Conservation (phyloP, 1,140 invertebrate genomes). For the Subanguina moxae region DNA sequence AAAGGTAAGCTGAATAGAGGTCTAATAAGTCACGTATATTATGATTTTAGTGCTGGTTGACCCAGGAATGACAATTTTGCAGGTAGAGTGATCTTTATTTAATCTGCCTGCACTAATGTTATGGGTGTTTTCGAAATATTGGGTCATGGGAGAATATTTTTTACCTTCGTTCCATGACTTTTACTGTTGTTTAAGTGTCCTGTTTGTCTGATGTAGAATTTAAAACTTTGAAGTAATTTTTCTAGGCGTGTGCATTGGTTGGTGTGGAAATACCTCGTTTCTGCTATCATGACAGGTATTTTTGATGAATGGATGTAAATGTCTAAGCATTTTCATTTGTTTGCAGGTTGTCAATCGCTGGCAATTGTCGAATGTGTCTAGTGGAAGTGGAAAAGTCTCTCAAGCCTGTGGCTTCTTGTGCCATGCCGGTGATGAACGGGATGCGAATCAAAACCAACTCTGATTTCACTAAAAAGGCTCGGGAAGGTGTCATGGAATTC, state of each 20-base stretch:
- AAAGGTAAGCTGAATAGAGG: too few species aligned
- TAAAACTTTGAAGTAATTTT: too few species aligned
- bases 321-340: too few species aligned
- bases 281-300: slow-evolving; percentile 88
- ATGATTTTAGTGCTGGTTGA: slow-evolving; percentile 87
- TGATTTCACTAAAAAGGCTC: slow-evolving; percentile 83
- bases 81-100: slow-evolving; percentile 71
- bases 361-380: slow-evolving; percentile 97
- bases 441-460: slow-evolving; percentile 94
- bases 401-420: slow-evolving; percentile 96
- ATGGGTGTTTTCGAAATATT: too few species aligned
- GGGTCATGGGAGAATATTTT: too few species aligned
- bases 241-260: slow-evolving; percentile 83
- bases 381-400: slow-evolving; percentile 95
- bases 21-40: too few species aligned
- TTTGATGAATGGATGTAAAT: too few species aligned
- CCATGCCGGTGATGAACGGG: slow-evolving; percentile 99
- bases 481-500: slow-evolving; percentile 97
- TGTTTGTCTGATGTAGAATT: too few species aligned
- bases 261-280: slow-evolving; percentile 97
- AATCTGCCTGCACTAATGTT: too few species aligned
- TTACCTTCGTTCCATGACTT: too few species aligned
- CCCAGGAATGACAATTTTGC: slow-evolving; percentile 92
- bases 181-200: too few species aligned
- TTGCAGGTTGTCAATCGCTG: slow-evolving; percentile 78